Evolutionary conservation across 2,888 invertebrate genomes (phyloP), one percentile per base, ranked within the genome.

Genomic region (Siphonodentalium dalli): DNA sequence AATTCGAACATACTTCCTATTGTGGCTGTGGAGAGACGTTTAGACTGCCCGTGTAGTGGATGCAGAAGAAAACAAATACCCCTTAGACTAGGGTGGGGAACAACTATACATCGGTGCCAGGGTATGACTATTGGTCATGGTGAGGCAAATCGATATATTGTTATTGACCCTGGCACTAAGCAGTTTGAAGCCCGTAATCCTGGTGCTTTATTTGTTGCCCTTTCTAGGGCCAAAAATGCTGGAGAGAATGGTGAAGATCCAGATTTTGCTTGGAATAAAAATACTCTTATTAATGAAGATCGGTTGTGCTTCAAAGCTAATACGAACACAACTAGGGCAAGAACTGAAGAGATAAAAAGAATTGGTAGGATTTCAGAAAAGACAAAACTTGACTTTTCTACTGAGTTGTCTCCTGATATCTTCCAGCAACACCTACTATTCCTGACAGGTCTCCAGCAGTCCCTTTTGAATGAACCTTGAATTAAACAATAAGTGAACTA

Each of bases 191-290:
- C 58, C 0, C 33, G 15, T 51, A 61, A 54, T 44, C 54, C 61
- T 34, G 61, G 59, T 8, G 61, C 59, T 8, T 26, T 64, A 5
- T 61, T 52, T 61, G 61, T 64, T 41, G 57, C 63, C 9, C 41
- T 63, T 1, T 63, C 61, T 8, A 20, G 58, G 9, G 60, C 63
- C 20, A 61, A 59, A 48, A 31, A 52, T 37, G 34, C 57, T 21
- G 64, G 61, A 6, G 33, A 40, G 29, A 15, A 28, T 6, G 24
- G 5, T 18, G 27, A n/a, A 21, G n/a, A 35, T 20, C 58, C 57
- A 8, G 63, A 63, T 40, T 61, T 64, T 54, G 56, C 52, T 9
- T 64, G 58, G 61, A 51, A 64, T 46, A 52, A 54, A 21, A 18
- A 28, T 15, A 35, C 54, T 15, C 41, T 58, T 20, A 49, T 58